Conservation (phyloP, 2,888 invertebrate species). For the Amphimallon solstitiale region DNA sequence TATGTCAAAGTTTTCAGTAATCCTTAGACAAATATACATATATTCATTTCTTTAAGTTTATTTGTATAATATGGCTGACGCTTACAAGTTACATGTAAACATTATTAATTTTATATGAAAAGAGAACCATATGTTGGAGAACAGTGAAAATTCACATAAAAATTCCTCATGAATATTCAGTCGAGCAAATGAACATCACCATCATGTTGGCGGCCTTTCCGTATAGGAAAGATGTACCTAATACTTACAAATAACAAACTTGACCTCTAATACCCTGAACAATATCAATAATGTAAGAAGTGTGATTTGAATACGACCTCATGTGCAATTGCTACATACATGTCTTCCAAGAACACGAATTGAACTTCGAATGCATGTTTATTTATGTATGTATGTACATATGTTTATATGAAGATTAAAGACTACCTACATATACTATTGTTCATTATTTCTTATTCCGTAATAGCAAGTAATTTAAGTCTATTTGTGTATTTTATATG, state of each 20-base stretch:
- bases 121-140: background rate
- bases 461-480: too few species aligned
- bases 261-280: slow-evolving; percentile 20
- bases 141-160: background rate
- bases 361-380: slow-evolving; percentile 2
- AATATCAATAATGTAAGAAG: slow-evolving; percentile 14
- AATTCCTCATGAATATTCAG: slow-evolving; percentile 1
- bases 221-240: background rate
- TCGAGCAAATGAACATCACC: background rate
- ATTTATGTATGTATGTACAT: background rate
- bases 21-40: too few species aligned
- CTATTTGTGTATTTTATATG: too few species aligned
- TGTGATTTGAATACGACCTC: slow-evolving; percentile 24
- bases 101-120: background rate
- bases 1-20: too few species aligned
- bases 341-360: slow-evolving; percentile 7
- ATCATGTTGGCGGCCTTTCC: background rate
- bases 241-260: slow-evolving; percentile 18
- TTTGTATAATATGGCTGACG: too few species aligned
- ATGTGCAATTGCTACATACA: background rate
- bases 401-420: background rate
- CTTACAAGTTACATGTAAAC: too few species aligned
- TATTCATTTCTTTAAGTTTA: too few species aligned
- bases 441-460: background rate
- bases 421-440: background rate